Conservation (phyloP, 2,797 vertebrate genomes). For the Fistularia commersonii region DNA sequence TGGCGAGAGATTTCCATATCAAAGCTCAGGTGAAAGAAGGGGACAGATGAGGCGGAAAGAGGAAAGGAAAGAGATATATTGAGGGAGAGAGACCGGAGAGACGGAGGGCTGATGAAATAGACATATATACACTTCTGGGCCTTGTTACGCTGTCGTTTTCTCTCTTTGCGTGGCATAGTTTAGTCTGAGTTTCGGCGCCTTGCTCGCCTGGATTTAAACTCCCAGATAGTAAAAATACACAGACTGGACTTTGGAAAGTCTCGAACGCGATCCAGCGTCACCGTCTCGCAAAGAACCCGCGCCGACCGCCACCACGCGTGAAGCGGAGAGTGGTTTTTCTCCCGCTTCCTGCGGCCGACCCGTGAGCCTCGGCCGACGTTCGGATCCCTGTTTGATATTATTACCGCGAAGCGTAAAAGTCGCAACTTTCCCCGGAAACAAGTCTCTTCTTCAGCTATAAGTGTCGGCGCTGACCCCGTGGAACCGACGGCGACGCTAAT, state of each 20-base stretch:
- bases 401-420: conserved; percentile 52
- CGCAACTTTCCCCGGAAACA: conserved; percentile 58
- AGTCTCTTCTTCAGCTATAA: conserved; percentile 55
- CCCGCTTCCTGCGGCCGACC: conserved; percentile 48
- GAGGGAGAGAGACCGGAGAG: conserved; percentile 24
- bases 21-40: conserved; percentile 72
- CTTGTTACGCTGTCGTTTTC: conserved; percentile 59
- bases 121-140: conserved; percentile 45
- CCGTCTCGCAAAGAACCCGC: too few relatives aligned
- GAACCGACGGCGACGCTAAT: conserved; percentile 63
- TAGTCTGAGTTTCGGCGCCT: conserved; percentile 60
- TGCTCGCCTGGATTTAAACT: conserved; percentile 69
- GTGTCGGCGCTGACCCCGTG: conserved; percentile 56
- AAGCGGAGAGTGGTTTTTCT: conserved; percentile 39
- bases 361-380: conserved; percentile 52
- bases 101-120: conserved; percentile 48
- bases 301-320: too few relatives aligned
- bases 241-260: conserved; percentile 41
- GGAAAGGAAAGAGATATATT: conserved; percentile 14
- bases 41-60: conserved; percentile 37
- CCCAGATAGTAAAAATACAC: conserved; percentile 44
- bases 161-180: conserved; percentile 56
- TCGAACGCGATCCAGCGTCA: conserved; percentile 8
- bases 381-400: conserved; percentile 54
- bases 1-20: conserved; percentile 75